These are phyloP conservation scores for Neoniphon sammara DNA, from an alignment of 2,797 vertebrate genomes.

Conservation along the genomic window DNA sequence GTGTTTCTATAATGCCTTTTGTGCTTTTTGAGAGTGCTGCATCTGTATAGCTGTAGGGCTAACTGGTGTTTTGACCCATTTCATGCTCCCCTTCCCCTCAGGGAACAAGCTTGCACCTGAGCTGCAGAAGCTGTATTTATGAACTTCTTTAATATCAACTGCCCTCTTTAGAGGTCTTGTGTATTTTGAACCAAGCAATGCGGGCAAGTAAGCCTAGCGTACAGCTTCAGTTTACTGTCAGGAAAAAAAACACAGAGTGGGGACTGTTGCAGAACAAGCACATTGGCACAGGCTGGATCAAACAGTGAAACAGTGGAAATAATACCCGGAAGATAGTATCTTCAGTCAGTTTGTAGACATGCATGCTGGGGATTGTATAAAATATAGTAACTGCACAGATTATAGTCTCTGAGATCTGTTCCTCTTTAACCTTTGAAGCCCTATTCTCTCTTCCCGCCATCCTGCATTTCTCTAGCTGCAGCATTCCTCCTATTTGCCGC, in stretches of 20 bases:
- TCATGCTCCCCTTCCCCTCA: constrained; percentile 43
- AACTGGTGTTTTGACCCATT: constrained; percentile 46
- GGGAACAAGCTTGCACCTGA: constrained; percentile 45
- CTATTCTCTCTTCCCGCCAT: constrained; percentile 7
- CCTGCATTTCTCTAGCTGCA: constrained; percentile 12
- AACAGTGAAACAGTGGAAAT: no score
- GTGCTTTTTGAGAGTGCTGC: constrained; percentile 12
- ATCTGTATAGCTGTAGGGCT: constrained; percentile 42
- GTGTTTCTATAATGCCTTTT: constrained; percentile 8
- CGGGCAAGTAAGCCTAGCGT: not conserved
- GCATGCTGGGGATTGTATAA: not conserved
- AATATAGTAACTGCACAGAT: constrained; percentile 8
- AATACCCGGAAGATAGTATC: no score
- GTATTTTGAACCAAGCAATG: constrained; percentile 19
- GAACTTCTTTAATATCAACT: constrained; percentile 10
- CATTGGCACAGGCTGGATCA: no score
- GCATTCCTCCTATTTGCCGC: constrained; percentile 14
- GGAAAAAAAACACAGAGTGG: not conserved
- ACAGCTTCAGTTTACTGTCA: not conserved
- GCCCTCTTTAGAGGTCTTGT: constrained; percentile 28
- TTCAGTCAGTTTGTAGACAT: not conserved
- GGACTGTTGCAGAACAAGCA: not conserved
- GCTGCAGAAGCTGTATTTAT: constrained; percentile 9
- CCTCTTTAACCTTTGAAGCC: not conserved
- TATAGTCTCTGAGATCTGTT: constrained; percentile 15